Percentiles rank a stretch among this genome's conserved stretches.
Conservation (phyloP, 1,140 invertebrate genomes). For the Dendrolimus punctatus region DNA sequence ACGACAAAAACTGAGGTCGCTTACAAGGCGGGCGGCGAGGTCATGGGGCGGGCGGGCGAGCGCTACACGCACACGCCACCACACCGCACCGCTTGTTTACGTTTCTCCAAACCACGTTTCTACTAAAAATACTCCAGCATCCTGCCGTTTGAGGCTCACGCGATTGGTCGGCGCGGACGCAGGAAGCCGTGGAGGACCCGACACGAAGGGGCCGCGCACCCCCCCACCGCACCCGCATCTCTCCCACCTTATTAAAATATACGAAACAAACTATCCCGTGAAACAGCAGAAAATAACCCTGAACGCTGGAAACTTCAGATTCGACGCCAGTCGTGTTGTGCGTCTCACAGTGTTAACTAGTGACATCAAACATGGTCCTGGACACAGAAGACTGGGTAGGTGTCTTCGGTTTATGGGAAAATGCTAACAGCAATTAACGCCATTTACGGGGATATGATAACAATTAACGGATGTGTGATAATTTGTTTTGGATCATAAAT, state of each 20-base stretch:
- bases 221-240: constrained; percentile 25
- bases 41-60: constrained; percentile 26
- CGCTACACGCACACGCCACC: constrained; percentile 27
- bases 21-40: constrained; percentile 14
- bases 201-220: constrained; percentile 22
- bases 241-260: constrained; percentile 41
- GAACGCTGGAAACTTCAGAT: constrained; percentile 58
- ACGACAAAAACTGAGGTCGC: constrained; percentile 5
- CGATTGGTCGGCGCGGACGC: constrained; percentile 51
- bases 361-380: constrained; percentile 67
- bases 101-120: constrained; percentile 63
- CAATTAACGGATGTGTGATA: too few relatives aligned
- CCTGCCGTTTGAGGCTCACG: constrained; percentile 65
- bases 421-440: too few relatives aligned
- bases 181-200: constrained; percentile 50
- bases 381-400: constrained; percentile 69
- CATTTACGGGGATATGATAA: too few relatives aligned
- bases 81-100: constrained; percentile 53
- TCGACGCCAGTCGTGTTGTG: constrained; percentile 66
- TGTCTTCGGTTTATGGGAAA: constrained; percentile 12
- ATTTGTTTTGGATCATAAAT: too few relatives aligned
- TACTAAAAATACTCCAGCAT: constrained; percentile 67
- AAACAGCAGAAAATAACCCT: constrained; percentile 68
- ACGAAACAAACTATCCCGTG: constrained; percentile 43
- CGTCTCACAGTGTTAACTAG: constrained; percentile 69